Percentiles rank a stretch among this genome's conserved stretches.
Conservation (phyloP, 2,113 vertebrate species). For the Gopherus flavomarginatus region DNA sequence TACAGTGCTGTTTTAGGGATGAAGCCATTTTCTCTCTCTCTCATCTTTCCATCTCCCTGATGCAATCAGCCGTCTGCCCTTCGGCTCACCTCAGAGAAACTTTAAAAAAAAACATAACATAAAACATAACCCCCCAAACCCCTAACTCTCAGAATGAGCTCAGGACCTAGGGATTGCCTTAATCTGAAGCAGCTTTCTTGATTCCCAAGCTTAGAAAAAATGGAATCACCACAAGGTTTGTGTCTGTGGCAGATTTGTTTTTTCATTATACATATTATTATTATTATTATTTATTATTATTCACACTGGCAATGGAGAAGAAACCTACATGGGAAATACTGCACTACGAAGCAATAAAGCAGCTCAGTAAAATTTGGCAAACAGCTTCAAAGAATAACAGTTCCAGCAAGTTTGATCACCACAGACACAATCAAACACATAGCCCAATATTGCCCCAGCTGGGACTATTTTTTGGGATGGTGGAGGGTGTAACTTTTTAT, state of each 20-base stretch:
- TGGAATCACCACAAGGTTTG: constrained; percentile 2
- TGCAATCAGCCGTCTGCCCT: constrained; percentile 73
- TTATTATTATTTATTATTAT: constrained; percentile 25
- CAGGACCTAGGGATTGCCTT: constrained; percentile 30
- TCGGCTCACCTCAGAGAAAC: constrained; percentile 70
- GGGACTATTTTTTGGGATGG: background rate
- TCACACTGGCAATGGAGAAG: constrained; percentile 22
- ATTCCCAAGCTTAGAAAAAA: constrained; percentile 30
- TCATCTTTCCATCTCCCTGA: constrained; percentile 73
- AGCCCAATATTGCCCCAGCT: background rate
- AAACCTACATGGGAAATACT: constrained; percentile 34
- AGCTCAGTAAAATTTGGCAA: constrained; percentile 59
- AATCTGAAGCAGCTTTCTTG: constrained; percentile 13
- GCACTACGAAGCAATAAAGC: constrained; percentile 1
- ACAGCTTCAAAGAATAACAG: constrained; percentile 25
- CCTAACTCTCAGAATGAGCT: constrained; percentile 49
- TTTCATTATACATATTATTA: background rate
- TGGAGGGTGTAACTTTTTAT: background rate
- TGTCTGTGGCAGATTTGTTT: constrained; percentile 21
- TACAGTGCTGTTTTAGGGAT: constrained; percentile 79
- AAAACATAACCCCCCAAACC: constrained; percentile 25
- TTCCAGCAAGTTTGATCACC: constrained; percentile 31
- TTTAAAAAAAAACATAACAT: constrained; percentile 30
- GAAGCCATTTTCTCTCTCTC: constrained; percentile 70
- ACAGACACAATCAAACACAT: constrained; percentile 17